Evolutionary conservation across 64 coral and sea anemone genomes (phyloP), one percentile per base, ranked within the genome.

Genomic region (Acropora yongei): DNA sequence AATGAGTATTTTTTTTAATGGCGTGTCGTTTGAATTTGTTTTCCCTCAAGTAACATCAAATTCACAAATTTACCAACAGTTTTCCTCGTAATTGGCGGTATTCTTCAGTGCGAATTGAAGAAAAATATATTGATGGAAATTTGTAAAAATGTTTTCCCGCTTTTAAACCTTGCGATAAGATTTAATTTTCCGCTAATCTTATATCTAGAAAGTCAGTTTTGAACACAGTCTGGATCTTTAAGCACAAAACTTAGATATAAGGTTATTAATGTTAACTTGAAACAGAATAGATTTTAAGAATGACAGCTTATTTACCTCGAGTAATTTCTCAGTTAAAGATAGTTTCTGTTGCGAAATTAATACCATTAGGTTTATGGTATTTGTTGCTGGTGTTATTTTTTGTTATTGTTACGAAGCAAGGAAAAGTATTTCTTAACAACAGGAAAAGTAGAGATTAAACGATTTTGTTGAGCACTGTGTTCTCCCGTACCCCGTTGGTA

Each of bases 161-260:
- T 71, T 72, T 48, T n/a, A 13, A 63, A 12, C 41, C 1, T 16
- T 4, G 0, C 69, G 82, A 71, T 68, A 85, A 71, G 82, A 20
- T 72, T 85, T 85, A 71, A 71, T 85, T 71, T 85, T 40, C 49
- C 17, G 44, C 44, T 78, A 18, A 78, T 78, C 12, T 48, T 5
- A 49, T 16, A 40, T 44, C 41, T 76, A 2, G 13, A 76, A 76
- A 76, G 41, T 44, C 42, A 76, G 11, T 76, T 76, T 76, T 45
- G 11, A 14, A 44, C 41, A 10, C 12, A 13, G 43, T 76, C 42
- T 42, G 11, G 40, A 41, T 45, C 40, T 44, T 63, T 14, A 76
- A 76, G 46, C 13, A 10, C 41, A 76, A 45, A 76, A 42, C 74
- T 44, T 8, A 8, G 74, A 76, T 41, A 45, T 44, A 44, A 75